phyloP scores from a whole-genome alignment of 2,888 invertebrate species.

The Acrocyrtus sp. region DNA sequence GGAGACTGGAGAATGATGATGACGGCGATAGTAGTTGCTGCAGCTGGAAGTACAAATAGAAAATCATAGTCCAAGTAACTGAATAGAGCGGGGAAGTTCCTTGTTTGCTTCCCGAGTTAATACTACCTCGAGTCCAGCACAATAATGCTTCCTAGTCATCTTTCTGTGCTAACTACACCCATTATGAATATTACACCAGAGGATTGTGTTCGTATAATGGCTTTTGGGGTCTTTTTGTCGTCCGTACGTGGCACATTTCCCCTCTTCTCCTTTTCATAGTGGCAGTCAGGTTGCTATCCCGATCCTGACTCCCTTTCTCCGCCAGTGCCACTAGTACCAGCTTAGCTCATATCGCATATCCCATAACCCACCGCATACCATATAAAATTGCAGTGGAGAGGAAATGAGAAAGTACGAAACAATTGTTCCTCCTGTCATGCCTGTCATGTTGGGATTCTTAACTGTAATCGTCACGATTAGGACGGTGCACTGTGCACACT shows the following conservation, averaged over 20 bases:
- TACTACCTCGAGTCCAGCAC: background rate
- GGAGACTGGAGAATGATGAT: background rate
- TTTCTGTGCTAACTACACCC: constrained; percentile 31
- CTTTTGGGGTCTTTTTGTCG: constrained; percentile 45
- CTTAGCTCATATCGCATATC: too few species aligned
- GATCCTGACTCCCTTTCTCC: too few species aligned
- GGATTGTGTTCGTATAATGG: constrained; percentile 30
- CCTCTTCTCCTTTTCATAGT: background rate
- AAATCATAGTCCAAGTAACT: background rate
- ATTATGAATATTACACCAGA: constrained; percentile 38
- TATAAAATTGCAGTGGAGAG: background rate
- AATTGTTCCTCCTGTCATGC: background rate
- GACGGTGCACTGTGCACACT: too few species aligned
- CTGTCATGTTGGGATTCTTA: constrained; percentile 20
- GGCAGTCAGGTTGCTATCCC: too few species aligned
- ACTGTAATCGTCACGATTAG: too few species aligned
- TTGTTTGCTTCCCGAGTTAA: background rate
- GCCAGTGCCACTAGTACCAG: too few species aligned
- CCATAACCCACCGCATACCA: too few species aligned
- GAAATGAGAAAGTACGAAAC: background rate
- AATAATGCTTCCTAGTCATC: constrained; percentile 16
- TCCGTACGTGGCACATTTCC: background rate
- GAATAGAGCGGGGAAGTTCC: background rate
- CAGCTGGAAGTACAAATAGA: background rate
- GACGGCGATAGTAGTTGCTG: too few species aligned